Base-by-base conservation (phyloP, 2,113 vertebrate species). In the Agelaius phoeniceus region DNA sequence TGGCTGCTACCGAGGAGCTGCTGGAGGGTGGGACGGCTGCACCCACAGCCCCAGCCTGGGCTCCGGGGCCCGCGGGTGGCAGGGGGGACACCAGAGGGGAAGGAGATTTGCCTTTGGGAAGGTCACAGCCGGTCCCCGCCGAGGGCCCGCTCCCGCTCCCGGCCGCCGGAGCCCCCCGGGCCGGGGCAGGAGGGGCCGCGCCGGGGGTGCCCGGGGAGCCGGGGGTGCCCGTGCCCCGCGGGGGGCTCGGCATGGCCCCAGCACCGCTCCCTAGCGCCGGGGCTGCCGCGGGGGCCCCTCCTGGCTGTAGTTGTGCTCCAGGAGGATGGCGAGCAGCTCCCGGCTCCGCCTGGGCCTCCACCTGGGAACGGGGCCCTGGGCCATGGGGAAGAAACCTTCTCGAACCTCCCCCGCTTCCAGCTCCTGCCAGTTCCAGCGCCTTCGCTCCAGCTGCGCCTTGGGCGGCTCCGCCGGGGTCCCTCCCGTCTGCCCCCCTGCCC, bases 231-330 rank as follows among this genome's bases (percentile, higher is more conserved):
- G 63, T 3, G 30, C 7, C 4, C 16, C 37, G 8, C 11, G 52
- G n/a, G 21, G 88, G n/a, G 76, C 88, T 82, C 37, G 35, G 77
- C 8, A 44, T 77, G 20, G 65, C 37, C 23, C 51, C 77, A 3
- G 2, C 5, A 1, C 22, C 49, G 2, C 23, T 94, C 84, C 96
- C 97, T 96, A 96, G 7, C 4, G 95, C 49, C 67, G 95, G 33
- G 55, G 89, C 80, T 61, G 97, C 80, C 26, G 28, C 18, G 11
- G 97, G 22, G 76, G 79, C 84, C 2, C 27, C 39, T 89, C 49
- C 39, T 90, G 97, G 98, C 98, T 98, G 98, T 98, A 98, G 95
- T 87, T 98, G 98, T 98, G 98, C 90, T 98, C 98, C 91, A 95
- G 96, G 43, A 94, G 96, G 82, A 98, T 89, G 2, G 95, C 41